Evolutionary conservation across 2,113 vertebrate species (phyloP).

Genomic region (Trogon surrucura): DNA sequence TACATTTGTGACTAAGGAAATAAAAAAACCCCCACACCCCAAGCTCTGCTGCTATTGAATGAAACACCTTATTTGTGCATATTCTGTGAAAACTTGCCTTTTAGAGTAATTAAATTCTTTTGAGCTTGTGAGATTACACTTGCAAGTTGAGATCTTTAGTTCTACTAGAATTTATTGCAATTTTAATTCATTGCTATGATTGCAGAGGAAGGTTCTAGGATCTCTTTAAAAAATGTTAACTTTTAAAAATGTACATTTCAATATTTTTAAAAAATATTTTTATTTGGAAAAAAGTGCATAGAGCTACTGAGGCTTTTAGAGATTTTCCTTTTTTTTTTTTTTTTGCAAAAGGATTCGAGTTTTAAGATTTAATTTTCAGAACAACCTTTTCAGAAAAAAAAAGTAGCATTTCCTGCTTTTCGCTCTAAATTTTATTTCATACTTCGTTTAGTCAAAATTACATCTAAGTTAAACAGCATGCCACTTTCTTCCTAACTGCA

Average conservation of each 20-base stretch:
- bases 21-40: not conserved
- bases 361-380: not conserved
- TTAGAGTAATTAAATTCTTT: not conserved
- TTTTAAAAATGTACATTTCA: not conserved
- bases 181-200: not conserved
- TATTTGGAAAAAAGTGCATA: not conserved
- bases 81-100: not conserved
- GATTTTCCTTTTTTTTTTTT: not conserved
- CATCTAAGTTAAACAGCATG: not conserved
- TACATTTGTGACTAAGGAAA: not conserved
- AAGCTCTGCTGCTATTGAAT: not conserved
- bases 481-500: not conserved
- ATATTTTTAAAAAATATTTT: not conserved
- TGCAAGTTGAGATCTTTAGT: not conserved
- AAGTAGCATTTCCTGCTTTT: not conserved
- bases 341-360: fast-evolving
- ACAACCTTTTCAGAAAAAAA: not conserved
- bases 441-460: not conserved
- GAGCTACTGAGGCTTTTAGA: not conserved
- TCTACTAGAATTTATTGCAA: not conserved
- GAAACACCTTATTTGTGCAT: not conserved
- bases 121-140: not conserved
- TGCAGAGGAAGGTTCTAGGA: not conserved
- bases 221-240: not conserved
- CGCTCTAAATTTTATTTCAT: not conserved